Evolutionary conservation across 1,140 invertebrate species (phyloP), one percentile per base, ranked within the genome.

Genomic region (Drosophila mojavensis): DNA sequence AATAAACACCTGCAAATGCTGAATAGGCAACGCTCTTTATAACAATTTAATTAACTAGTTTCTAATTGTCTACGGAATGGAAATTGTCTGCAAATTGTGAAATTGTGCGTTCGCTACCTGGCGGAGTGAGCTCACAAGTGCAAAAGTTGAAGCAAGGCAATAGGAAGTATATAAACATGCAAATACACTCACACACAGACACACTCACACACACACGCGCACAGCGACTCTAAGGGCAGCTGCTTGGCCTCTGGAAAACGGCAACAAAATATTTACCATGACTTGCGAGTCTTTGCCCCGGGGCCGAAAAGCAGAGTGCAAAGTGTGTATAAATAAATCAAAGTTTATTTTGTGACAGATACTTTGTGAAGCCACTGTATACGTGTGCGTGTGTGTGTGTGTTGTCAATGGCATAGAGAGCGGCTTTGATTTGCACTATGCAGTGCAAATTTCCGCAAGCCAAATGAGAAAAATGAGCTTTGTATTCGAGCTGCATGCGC

Each of bases 291-390:
- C 83, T 68, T 79, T 61, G 50, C 63, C 50, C 28, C 43, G 54
- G 65, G 60, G 47, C 61, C 69, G 62, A 70, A 64, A 61, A 43
- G 63, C 60, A 74, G 65, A 77, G 79, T 79, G 83, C 79, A 79
- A 79, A 88, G 83, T 86, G 75, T 79, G 83, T 77, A 77, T 79
- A 86, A 86, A 86, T 88, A 86, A 86, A 88, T 86, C 83, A 86
- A 79, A 73, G 83, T 82, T 86, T 86, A 77, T 86, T 86, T 83
- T 78, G 84, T 79, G 79, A 78, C 79, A 83, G 73, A 83, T 64
- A 79, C 79, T 79, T 71, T 69, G 56, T 53, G 33, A 20, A 15
- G 26, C 26, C 11, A 11, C 36, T 26, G 30, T 51, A n/a, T 24
- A 47, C 10, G n/a, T n/a, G 43, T 55, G 39, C 20, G 30, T 60